These are phyloP conservation scores for Bombylius discolor DNA, from an alignment of 2,888 invertebrate species.

Conservation along the genomic window DNA sequence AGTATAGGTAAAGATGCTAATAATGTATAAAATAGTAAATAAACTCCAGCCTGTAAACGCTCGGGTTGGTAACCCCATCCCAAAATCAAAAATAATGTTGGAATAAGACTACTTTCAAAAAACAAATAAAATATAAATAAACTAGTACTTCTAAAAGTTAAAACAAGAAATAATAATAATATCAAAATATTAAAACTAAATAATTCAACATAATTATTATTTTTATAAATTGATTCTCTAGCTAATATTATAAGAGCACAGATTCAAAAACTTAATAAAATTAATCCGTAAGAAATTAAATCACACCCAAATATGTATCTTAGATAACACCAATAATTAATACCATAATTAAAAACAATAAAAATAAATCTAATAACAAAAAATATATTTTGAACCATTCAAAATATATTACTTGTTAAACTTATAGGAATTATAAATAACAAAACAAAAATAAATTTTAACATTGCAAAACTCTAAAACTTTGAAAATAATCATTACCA, in stretches of 20 bases:
- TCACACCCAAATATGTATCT: conserved; percentile 40
- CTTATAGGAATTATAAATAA: conserved; percentile 41
- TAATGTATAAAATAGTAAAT: conserved; percentile 59
- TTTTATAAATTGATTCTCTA: conserved; percentile 39
- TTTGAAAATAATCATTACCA: conserved; percentile 51
- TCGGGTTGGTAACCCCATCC: conserved; percentile 57
- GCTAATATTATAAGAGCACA: conserved; percentile 45
- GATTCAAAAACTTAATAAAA: conserved; percentile 48
- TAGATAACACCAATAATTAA: conserved; percentile 33
- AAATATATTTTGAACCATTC: conserved; percentile 41
- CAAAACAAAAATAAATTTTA: conserved; percentile 42
- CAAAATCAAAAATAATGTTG: conserved; percentile 52
- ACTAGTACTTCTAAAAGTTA: conserved; percentile 45
- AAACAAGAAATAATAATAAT: conserved; percentile 42
- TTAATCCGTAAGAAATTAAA: conserved; percentile 41
- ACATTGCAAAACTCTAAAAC: conserved; percentile 46
- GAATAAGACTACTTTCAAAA: conserved; percentile 57
- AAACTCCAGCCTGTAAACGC: conserved; percentile 50
- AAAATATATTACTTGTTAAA: conserved; percentile 41
- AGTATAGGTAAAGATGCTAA: conserved; percentile 47
- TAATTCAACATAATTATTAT: conserved; percentile 38
- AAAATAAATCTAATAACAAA: conserved; percentile 40
- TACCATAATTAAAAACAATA: conserved; percentile 34
- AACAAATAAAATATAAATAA: conserved; percentile 55
- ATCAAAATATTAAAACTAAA: conserved; percentile 42